phyloP scores from a whole-genome alignment of 2,113 vertebrate species.

The Calyptommatus sinebrachiatus region DNA sequence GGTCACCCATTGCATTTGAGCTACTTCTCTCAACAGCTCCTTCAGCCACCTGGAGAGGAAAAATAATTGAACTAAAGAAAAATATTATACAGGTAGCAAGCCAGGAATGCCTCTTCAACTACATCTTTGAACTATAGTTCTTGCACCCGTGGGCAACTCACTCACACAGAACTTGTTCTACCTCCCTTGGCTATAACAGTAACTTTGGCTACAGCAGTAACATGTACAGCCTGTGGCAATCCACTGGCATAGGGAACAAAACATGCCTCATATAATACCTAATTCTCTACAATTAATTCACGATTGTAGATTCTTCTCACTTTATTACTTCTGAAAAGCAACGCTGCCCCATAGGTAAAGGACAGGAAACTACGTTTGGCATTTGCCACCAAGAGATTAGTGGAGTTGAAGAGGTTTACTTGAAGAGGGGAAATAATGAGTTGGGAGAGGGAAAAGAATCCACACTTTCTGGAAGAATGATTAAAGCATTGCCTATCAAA shows the following conservation, averaged over 20 bases:
- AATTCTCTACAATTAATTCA: slow-evolving; percentile 20
- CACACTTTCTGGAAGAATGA: too few relatives aligned
- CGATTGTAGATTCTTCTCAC: background rate
- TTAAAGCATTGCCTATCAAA: too few relatives aligned
- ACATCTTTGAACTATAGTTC: slow-evolving; percentile 63
- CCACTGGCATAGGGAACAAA: slow-evolving; percentile 11
- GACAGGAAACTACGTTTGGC: background rate
- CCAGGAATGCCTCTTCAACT: slow-evolving; percentile 68
- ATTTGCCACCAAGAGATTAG: background rate
- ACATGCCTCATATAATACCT: slow-evolving; percentile 15
- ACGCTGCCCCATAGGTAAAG: background rate
- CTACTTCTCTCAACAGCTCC: slow-evolving; percentile 52
- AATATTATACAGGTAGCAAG: slow-evolving; percentile 56
- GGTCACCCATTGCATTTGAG: slow-evolving; percentile 43
- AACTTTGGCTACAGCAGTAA: slow-evolving; percentile 63
- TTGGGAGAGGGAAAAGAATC: too few relatives aligned
- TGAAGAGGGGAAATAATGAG: background rate
- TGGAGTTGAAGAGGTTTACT: background rate
- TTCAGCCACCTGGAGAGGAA: slow-evolving; percentile 57
- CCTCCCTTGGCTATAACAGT: slow-evolving; percentile 69
- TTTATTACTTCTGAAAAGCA: slow-evolving; percentile 33
- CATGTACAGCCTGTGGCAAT: slow-evolving; percentile 60
- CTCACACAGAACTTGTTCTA: slow-evolving; percentile 51
- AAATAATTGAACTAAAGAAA: slow-evolving; percentile 60
- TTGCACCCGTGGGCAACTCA: slow-evolving; percentile 52